These are phyloP conservation scores for Ptilonorhynchus violaceus DNA, from an alignment of 2,113 vertebrate species.

Conservation along the genomic window DNA sequence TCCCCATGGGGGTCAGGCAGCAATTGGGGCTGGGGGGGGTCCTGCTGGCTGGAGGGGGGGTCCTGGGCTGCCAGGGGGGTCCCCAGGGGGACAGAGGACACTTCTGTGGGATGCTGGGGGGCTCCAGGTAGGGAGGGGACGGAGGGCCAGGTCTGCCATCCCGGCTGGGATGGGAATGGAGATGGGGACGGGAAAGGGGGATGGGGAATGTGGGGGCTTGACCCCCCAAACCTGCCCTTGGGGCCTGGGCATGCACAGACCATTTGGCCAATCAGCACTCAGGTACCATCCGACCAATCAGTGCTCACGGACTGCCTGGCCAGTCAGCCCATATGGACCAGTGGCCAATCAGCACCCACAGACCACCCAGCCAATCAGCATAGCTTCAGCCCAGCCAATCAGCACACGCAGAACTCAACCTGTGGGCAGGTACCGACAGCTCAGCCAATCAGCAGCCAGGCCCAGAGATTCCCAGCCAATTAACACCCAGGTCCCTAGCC, in stretches of 20 bases:
- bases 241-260: too few relatives aligned
- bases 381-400: background rate
- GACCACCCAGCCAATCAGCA: background rate
- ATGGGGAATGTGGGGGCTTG: too few relatives aligned
- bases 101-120: background rate
- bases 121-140: too few relatives aligned
- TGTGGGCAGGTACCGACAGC: background rate
- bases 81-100: too few relatives aligned
- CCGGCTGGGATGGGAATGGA: background rate
- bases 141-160: background rate
- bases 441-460: background rate
- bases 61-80: too few relatives aligned
- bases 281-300: background rate
- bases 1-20: too few relatives aligned
- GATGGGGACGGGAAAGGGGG: background rate
- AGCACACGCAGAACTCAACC: background rate
- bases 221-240: background rate
- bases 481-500: fast-evolving
- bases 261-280: background rate
- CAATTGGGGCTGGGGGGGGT: too few relatives aligned
- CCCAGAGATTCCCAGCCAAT: background rate
- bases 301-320: fast-evolving
- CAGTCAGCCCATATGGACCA: background rate
- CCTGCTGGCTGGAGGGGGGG: background rate
- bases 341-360: background rate